These are phyloP conservation scores for Malaclemys terrapin DNA, from an alignment of 2,113 vertebrate genomes.

Conservation along the genomic window DNA sequence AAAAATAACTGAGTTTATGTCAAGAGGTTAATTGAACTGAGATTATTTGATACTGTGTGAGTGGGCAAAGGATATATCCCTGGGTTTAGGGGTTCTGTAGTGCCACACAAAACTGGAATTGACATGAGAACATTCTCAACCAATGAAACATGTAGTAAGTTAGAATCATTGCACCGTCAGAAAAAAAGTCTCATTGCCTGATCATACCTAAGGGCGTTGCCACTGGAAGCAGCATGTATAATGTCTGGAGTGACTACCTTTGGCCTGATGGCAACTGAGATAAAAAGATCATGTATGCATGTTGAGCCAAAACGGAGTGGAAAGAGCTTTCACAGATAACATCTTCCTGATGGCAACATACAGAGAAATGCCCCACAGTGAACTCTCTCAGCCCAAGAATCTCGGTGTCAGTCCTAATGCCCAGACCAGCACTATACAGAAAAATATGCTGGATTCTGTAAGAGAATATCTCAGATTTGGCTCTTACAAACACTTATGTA, in stretches of 20 bases:
- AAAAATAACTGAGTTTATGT: not conserved
- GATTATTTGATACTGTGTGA: constrained; percentile 52
- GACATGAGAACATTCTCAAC: constrained; percentile 13
- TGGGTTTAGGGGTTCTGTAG: constrained; percentile 9
- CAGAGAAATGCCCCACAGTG: rapidly evolving
- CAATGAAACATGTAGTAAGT: constrained; percentile 25
- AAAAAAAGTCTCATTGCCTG: not conserved
- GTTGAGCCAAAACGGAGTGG: not conserved
- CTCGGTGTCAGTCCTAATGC: not conserved
- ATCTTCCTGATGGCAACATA: not conserved
- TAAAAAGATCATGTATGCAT: not conserved
- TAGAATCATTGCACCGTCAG: constrained; percentile 22
- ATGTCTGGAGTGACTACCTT: no score
- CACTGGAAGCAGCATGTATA: not conserved
- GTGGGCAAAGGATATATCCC: constrained; percentile 3
- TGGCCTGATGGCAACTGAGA: not conserved
- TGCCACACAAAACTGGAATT: not conserved
- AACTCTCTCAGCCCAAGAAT: rapidly evolving
- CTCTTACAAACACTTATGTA: not conserved
- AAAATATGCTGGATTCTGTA: not conserved
- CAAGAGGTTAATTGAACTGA: constrained; percentile 65
- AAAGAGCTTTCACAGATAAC: not conserved
- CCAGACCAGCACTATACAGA: not conserved
- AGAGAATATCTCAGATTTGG: not conserved
- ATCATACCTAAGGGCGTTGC: not conserved